phyloP scores from a whole-genome alignment of 2,888 invertebrate species.

The Eretmocerus hayati region DNA sequence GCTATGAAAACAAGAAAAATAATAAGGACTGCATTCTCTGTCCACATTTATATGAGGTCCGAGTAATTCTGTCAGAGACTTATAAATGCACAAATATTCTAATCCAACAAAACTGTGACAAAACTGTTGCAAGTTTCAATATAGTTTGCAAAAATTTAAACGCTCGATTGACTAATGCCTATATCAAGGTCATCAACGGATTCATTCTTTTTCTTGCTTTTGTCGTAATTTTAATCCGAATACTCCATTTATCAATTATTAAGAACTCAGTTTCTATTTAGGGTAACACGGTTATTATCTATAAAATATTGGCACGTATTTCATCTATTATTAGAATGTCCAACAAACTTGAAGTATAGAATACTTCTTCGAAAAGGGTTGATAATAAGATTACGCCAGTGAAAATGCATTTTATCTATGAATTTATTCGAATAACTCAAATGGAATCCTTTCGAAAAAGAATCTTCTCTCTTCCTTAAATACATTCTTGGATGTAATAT shows the following conservation, averaged over 20 bases:
- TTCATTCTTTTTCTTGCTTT: slow-evolving; percentile 15
- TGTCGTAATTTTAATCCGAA: too few species aligned
- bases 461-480: slow-evolving; percentile 19
- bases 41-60: slow-evolving; percentile 17
- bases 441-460: slow-evolving; percentile 11
- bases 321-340: too few species aligned
- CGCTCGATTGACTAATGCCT: slow-evolving; percentile 15
- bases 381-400: too few species aligned
- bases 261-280: too few species aligned
- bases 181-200: slow-evolving; percentile 6
- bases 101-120: slow-evolving; percentile 18
- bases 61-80: slow-evolving; percentile 19
- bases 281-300: too few species aligned
- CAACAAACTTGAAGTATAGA: too few species aligned
- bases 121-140: slow-evolving; percentile 15
- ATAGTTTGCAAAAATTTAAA: slow-evolving; percentile 18
- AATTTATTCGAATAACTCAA: too few species aligned
- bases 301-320: too few species aligned
- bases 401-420: too few species aligned
- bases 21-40: slow-evolving; percentile 12
- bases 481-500: too few species aligned
- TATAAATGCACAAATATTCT: slow-evolving; percentile 22
- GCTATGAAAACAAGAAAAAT: slow-evolving; percentile 14
- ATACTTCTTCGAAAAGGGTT: too few species aligned
- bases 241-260: too few species aligned